phyloP scores from a whole-genome alignment of 2,113 vertebrate genomes.

The Fulmarus glacialis region DNA sequence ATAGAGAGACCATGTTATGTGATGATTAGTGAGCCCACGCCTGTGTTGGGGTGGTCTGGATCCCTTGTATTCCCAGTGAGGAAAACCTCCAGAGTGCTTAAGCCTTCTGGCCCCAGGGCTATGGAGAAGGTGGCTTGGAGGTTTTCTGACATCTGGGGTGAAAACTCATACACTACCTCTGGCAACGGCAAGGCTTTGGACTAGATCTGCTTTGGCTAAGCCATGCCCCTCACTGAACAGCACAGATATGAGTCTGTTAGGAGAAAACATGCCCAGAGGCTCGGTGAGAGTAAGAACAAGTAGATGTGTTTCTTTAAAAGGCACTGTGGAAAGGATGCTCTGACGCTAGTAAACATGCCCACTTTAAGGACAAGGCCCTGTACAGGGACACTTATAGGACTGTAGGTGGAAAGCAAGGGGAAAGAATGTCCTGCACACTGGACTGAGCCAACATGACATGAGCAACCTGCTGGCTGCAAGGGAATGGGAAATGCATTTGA shows the following conservation, averaged over 20 bases:
- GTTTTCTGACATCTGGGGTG: background rate
- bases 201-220: background rate
- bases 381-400: background rate
- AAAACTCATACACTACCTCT: background rate
- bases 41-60: background rate
- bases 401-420: background rate
- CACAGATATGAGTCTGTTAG: background rate
- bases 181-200: background rate
- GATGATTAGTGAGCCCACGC: background rate
- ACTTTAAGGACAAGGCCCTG: background rate
- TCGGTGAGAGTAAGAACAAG: background rate
- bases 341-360: background rate
- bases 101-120: background rate
- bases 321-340: background rate
- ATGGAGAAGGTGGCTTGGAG: background rate
- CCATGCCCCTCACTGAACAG: background rate
- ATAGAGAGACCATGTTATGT: fast-evolving
- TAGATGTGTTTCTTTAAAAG: background rate
- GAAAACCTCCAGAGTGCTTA: background rate
- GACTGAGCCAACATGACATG: background rate
- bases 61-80: background rate
- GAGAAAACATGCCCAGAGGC: background rate
- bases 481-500: background rate
- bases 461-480: background rate
- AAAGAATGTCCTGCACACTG: background rate